phyloP scores from a whole-genome alignment of 2,888 invertebrate species.

The Deroplatys truncata region DNA sequence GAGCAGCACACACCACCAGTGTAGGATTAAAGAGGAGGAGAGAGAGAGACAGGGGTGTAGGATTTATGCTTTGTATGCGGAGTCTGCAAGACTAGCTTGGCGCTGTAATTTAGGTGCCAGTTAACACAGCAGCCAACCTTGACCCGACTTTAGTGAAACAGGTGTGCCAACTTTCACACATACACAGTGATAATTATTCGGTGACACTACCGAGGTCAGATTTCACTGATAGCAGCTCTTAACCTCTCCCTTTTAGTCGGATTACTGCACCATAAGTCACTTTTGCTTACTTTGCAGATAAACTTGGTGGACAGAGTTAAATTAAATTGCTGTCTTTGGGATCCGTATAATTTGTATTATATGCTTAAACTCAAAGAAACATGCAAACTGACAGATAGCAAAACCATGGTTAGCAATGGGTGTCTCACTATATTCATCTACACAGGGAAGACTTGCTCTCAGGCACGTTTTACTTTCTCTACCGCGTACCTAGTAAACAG shows the following conservation, averaged over 20 bases:
- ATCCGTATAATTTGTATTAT: too few species aligned
- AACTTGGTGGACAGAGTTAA: too few species aligned
- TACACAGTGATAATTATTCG: not conserved
- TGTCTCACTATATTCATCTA: too few species aligned
- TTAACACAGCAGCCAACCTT: not conserved
- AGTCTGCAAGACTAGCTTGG: not conserved
- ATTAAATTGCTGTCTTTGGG: too few species aligned
- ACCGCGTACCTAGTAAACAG: too few species aligned
- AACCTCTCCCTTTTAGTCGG: not conserved
- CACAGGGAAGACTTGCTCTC: too few species aligned
- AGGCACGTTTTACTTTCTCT: too few species aligned
- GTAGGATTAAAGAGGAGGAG: not conserved
- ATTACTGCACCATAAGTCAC: not conserved
- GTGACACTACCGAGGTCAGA: not conserved
- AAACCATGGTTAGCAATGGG: too few species aligned
- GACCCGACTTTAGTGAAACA: not conserved
- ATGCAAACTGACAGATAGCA: too few species aligned
- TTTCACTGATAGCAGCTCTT: not conserved
- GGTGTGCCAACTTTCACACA: not conserved
- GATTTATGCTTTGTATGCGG: not conserved
- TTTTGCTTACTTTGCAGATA: not conserved
- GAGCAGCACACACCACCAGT: not conserved
- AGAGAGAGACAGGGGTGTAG: not conserved
- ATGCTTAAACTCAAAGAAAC: too few species aligned
- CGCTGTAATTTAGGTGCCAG: not conserved